Evolutionary conservation across 2,113 vertebrate genomes (phyloP), one percentile per base, ranked within the genome.

Genomic region (Caranx melampygus): DNA sequence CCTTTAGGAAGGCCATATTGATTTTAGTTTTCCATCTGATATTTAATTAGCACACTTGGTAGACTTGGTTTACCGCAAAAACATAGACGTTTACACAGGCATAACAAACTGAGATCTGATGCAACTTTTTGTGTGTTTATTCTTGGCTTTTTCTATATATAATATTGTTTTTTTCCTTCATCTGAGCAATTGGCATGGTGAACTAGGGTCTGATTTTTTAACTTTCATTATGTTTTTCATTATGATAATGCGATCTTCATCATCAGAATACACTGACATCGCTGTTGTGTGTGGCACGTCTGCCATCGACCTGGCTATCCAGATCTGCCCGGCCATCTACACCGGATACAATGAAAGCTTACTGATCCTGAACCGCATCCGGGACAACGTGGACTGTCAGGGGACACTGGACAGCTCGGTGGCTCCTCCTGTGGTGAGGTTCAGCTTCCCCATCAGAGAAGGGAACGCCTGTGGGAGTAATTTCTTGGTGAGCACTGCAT

Each of bases 321-420:
- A 89, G 18, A 83, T 93, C 76, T 95, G 94, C 69, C 94, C 92
- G 0, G 89, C 81, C n/a, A 64, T 93, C 44, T 94, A 92, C 87
- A 91, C 88, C 0, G 93, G 94, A 62, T 95, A 93, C 86, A 95
- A 94, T 9, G 87, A 78, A 26, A 92, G 86, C 26, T 73, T 93
- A 58, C 85, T 95, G 79, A 88, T 90, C 44, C 65, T 95, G 47
- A 95, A 95, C 75, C 70, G 37, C 40, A 78, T 89, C 12, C 1
- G 7, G 13, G 49, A 55, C 54, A 73, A 90, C 6, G 13, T 60
- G 8, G 21, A 54, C 62, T 94, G 93, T 74, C 52, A 67, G 44
- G 94, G 92, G 35, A 89, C 13, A 1, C 69, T 94, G 81, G 92
- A 94, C 73, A 60, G 68, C 54, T 82, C 68, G 0, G 90, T 86